Evolutionary conservation across 2,888 invertebrate species (phyloP), one percentile per base, ranked within the genome.

Genomic region (Didymodactylos carnosus): DNA sequence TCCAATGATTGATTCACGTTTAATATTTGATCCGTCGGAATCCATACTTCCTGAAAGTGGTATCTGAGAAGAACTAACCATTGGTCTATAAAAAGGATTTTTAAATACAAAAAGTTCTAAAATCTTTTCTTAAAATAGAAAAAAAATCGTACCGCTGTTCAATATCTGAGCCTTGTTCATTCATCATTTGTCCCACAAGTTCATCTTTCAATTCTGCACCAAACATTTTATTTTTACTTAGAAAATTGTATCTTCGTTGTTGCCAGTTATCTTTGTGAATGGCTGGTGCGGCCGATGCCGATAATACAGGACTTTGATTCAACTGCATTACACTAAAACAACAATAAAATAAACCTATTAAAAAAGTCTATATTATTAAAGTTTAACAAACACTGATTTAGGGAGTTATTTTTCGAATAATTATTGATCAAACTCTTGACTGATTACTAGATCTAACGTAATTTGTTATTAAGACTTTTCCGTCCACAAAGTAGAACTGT

Each of bases 191-290:
- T 71, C 69, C 46, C 3, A 62, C 25, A 46, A 51, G 43, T 14
- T 69, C 53, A 16, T 71, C 39, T 72, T 74, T 74, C 11, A 74
- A 35, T 39, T 72, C 53, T 14, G 71, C 74, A 71, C 74, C 71
- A 23, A 74, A 53, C 19, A 74, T 69, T 19, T 29, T 35, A 71
- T 71, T 71, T 35, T 72, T 71, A 70, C 69, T 40, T n/a, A 74
- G n/a, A 4, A 74, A 23, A 53, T 72, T 71, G 27, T 69, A 71
- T n/a, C 51, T 39, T 71, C 74, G 23, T 19, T 71, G 23, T 27
- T 74, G 71, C 74, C 74, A 74, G 27, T 35, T 71, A 19, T 69
- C 71, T 46, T 62, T 62, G 5, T 62, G 62, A n/a, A 62, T 19
- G 29, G 35, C 35, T 35, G 62, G 62, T 4, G 29, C 62, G 35